Base-by-base conservation (phyloP, 2,888 invertebrate species). In the Lasioglossum vierecki region DNA sequence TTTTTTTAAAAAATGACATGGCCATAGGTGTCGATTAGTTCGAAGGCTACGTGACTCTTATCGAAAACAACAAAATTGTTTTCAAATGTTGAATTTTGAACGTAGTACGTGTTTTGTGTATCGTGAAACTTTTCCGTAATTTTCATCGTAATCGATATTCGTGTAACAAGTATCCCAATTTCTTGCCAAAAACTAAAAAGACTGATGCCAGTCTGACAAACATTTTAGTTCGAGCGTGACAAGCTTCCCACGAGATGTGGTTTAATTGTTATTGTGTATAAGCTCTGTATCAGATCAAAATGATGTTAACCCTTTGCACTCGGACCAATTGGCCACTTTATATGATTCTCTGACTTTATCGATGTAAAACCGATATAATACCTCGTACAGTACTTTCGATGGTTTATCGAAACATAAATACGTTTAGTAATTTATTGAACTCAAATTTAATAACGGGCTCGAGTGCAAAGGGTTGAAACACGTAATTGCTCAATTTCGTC, bases 111-210 rank as follows among this genome's bases (percentile, higher is more conserved):
- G 76, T 83, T 71, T 80, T 77, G 79, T 84, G 79, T 79, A 77
- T 88, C 66, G 74, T 79, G 53, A 77, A 39, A 73, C 44, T 71
- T 49, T 76, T 68, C 53, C 39, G 74, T 63, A 63, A 30, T 35
- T 11, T 63, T 63, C 30, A 74, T 87, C 76, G 57, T 78, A 49
- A 75, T 60, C n/a, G 41, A 82, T 71, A 44, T 87, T 83, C 63
- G 71, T 60, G 63, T 53, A 46, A 80, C 66, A 60, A 82, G 60
- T 44, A 81, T 76, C 41, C 73, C 49, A 79, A 83, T 83, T 84
- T 89, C 88, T 89, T 89, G 88, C 90, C 90, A 85, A 83, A 83
- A 83, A 86, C 70, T 78, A 72, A 76, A 75, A 80, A 84, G 86
- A 90, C 88, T 88, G 89, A 83, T 26, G 22, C 18, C 77, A 80